These are phyloP conservation scores for Panzeria rudis DNA, from an alignment of 2,888 invertebrate genomes.

Conservation along the genomic window DNA sequence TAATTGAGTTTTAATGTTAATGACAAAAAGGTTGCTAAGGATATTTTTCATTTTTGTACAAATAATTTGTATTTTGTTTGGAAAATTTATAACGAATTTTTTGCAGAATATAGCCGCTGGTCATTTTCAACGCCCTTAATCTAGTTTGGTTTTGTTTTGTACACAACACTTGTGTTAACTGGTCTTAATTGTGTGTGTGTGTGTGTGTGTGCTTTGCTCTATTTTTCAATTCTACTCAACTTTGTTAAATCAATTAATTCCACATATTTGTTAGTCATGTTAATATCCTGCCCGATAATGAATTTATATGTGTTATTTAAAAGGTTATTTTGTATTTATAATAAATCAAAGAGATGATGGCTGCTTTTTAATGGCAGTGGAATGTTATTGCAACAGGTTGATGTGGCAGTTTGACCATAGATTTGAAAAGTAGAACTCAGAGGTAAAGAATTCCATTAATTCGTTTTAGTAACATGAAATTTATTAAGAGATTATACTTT, in stretches of 20 bases:
- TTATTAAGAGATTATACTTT: neutral
- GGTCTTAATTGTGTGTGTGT: constrained; percentile 24
- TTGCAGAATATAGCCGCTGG: constrained; percentile 78
- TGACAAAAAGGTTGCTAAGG: constrained; percentile 63
- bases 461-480: neutral
- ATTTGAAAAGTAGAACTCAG: neutral
- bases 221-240: constrained; percentile 30
- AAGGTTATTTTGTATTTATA: constrained; percentile 33
- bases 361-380: neutral
- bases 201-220: constrained; percentile 17
- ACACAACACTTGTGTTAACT: constrained; percentile 23
- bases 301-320: constrained; percentile 50
- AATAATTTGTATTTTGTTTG: constrained; percentile 34
- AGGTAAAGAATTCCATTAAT: neutral
- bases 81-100: constrained; percentile 45
- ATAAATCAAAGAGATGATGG: constrained; percentile 9
- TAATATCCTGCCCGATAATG: constrained; percentile 80
- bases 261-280: constrained; percentile 78
- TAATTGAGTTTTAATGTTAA: constrained; percentile 83
- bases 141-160: constrained; percentile 35
- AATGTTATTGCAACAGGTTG: constrained; percentile 15
- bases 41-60: constrained; percentile 29
- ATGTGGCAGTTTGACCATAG: neutral
- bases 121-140: constrained; percentile 78
- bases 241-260: constrained; percentile 80